Conservation (phyloP, 2,113 vertebrate genomes). For the Indicator indicator region DNA sequence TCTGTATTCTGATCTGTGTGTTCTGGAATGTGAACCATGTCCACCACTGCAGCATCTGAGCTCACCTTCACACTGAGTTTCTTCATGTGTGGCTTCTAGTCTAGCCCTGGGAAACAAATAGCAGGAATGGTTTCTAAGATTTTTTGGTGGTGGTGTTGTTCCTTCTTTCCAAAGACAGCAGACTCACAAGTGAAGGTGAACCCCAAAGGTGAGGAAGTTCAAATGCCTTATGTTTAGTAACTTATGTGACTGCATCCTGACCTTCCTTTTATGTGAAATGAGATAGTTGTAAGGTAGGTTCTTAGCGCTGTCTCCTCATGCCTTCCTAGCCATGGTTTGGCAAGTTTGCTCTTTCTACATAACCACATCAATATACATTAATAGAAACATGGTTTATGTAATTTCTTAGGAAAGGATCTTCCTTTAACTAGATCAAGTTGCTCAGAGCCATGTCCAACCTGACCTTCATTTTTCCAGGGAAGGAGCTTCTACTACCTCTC, state of each 20-base stretch:
- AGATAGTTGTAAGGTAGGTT: neutral
- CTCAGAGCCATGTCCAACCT: too few species aligned
- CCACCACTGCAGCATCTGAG: neutral
- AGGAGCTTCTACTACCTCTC: too few species aligned
- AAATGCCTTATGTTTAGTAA: neutral
- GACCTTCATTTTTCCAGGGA: too few species aligned
- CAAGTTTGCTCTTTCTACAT: neutral
- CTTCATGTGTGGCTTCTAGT: neutral
- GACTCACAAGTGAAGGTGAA: neutral
- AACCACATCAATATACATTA: neutral
- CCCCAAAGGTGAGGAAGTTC: constrained; percentile 22
- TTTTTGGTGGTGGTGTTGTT: neutral
- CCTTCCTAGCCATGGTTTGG: neutral
- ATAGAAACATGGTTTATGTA: neutral
- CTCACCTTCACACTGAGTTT: neutral
- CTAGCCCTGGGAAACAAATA: constrained; percentile 31
- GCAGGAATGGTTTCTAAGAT: neutral
- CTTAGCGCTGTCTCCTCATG: neutral
- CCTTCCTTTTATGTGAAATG: neutral
- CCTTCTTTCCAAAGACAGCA: constrained; percentile 32
- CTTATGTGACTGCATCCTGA: neutral
- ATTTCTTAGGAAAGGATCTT: neutral
- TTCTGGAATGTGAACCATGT: neutral
- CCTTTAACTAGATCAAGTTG: too few species aligned
- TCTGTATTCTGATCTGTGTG: neutral